Evolutionary conservation across 2,888 invertebrate species (phyloP).

Genomic region (Neria commutata): DNA sequence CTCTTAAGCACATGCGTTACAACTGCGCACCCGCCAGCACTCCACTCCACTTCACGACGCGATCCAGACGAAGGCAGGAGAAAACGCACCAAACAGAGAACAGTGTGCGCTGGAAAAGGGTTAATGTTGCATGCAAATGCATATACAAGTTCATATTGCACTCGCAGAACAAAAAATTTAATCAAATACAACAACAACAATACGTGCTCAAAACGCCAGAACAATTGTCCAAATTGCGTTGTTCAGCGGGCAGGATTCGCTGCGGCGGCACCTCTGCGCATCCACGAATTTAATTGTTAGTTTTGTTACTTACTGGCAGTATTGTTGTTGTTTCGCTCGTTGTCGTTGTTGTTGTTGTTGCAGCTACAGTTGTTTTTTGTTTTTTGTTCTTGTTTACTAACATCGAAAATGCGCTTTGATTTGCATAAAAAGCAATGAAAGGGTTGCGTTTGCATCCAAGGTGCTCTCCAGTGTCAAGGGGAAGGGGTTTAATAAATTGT

Average conservation of each 20-base stretch:
- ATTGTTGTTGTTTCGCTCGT: too few relatives aligned
- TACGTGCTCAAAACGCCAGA: conserved; percentile 35
- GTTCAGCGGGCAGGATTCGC: conserved; percentile 30
- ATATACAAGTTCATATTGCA: too few relatives aligned
- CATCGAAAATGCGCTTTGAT: conserved; percentile 46
- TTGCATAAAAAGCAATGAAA: conserved; percentile 41
- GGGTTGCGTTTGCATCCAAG: conserved; percentile 11
- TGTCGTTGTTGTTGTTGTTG: too few relatives aligned
- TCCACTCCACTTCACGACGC: neutral
- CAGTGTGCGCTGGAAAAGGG: conserved; percentile 33
- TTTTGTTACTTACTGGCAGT: conserved; percentile 5
- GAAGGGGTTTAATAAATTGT: conserved; percentile 35
- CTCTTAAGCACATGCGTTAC: conserved; percentile 8
- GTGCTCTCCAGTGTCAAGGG: conserved; percentile 18
- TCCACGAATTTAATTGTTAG: neutral
- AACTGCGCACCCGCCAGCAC: conserved; percentile 1
- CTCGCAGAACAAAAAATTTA: too few relatives aligned
- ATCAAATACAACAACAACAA: conserved; percentile 22
- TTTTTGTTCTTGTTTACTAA: conserved; percentile 3
- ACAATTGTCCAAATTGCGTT: conserved; percentile 44
- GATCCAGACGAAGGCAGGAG: neutral
- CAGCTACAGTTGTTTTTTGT: neutral
- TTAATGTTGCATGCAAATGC: conserved; percentile 7
- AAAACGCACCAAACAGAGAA: too few relatives aligned
- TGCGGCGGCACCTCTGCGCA: conserved; percentile 7